Evolutionary conservation across 2,888 invertebrate species (phyloP).

Genomic region (Eumerus sabulonum): DNA sequence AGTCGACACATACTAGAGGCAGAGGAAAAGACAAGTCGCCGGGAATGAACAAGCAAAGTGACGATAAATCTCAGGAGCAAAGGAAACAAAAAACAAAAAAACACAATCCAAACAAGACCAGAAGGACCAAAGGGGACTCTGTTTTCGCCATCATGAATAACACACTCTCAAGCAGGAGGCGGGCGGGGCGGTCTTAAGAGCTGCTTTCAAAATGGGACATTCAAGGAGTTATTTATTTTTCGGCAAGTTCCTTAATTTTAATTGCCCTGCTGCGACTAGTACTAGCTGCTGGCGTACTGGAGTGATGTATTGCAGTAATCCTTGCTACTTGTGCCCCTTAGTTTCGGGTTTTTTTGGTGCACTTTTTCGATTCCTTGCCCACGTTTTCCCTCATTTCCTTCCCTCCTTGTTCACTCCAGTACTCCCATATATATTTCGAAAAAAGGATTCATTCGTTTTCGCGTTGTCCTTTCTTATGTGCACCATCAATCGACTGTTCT

Average conservation of each 20-base stretch:
- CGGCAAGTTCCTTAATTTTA: slow-evolving; percentile 65
- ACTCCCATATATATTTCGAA: too few relatives aligned
- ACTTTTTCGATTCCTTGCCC: slow-evolving; percentile 3
- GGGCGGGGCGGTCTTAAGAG: slow-evolving; percentile 42
- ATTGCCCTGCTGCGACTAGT: slow-evolving; percentile 48
- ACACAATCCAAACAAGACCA: too few relatives aligned
- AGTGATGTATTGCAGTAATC: slow-evolving; percentile 59
- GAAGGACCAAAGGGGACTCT: slow-evolving; percentile 22
- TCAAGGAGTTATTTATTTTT: slow-evolving; percentile 66
- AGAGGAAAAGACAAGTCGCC: too few relatives aligned
- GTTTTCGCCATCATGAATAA: slow-evolving; percentile 19
- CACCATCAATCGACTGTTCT: too few relatives aligned
- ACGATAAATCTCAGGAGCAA: slow-evolving; percentile 56
- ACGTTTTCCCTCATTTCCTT: slow-evolving; percentile 58
- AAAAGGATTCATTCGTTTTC: too few relatives aligned
- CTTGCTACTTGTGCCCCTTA: slow-evolving; percentile 4
- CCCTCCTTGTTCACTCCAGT: too few relatives aligned
- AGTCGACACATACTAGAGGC: background rate
- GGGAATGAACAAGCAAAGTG: slow-evolving; percentile 34
- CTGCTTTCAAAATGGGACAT: slow-evolving; percentile 62
- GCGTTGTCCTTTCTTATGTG: too few relatives aligned
- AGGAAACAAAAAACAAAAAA: slow-evolving; percentile 12
- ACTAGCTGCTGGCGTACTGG: slow-evolving; percentile 1
- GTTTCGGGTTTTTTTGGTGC: background rate
- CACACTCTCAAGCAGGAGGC: slow-evolving; percentile 30